Percentiles rank a stretch among this genome's conserved stretches.
phyloP scores from a whole-genome alignment of 2,888 invertebrate species.

The Abrostola triplasia region DNA sequence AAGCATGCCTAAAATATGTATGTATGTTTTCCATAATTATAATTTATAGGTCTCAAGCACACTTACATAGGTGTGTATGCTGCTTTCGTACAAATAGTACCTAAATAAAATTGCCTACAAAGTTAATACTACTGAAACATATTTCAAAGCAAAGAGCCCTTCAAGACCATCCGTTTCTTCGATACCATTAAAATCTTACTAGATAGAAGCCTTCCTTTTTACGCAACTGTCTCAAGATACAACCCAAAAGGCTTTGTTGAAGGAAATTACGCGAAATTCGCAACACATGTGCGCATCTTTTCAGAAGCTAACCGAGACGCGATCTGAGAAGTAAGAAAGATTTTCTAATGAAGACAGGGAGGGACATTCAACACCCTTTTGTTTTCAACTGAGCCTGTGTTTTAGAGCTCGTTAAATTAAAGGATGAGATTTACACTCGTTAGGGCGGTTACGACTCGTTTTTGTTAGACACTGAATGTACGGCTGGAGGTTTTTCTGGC shows the following conservation, averaged over 20 bases:
- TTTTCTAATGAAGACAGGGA: constrained; percentile 74
- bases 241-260: constrained; percentile 47
- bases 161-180: constrained; percentile 26
- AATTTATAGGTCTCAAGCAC: no score
- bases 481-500: constrained; percentile 38
- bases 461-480: constrained; percentile 57
- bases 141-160: constrained; percentile 32
- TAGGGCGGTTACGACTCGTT: constrained; percentile 59
- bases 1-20: no score
- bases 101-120: not conserved
- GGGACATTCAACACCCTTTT: constrained; percentile 75
- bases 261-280: constrained; percentile 51
- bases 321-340: constrained; percentile 54
- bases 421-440: constrained; percentile 78
- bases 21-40: no score
- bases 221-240: constrained; percentile 35
- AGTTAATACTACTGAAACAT: constrained; percentile 7
- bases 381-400: constrained; percentile 78
- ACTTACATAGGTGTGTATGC: no score
- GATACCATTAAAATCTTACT: constrained; percentile 23
- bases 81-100: no score
- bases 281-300: constrained; percentile 55
- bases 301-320: constrained; percentile 51
- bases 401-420: constrained; percentile 85
- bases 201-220: constrained; percentile 21